phyloP scores from a whole-genome alignment of 2,797 vertebrate genomes.

The Uromys caudimaculatus region DNA sequence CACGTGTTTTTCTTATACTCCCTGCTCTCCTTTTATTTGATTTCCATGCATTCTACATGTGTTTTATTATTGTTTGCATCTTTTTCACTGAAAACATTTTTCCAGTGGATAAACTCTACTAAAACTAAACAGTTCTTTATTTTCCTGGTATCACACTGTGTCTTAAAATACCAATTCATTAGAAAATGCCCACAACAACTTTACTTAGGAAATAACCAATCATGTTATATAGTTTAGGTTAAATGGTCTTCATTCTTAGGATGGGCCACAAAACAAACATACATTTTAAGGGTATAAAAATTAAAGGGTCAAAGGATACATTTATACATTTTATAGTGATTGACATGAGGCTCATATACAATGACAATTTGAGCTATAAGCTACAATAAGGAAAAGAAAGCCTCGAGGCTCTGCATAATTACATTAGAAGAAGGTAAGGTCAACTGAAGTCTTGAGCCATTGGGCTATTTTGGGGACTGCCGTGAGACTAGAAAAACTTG shows the following conservation, averaged over 20 bases:
- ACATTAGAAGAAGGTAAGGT: neutral
- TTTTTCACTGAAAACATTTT: constrained; percentile 22
- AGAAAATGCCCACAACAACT: neutral
- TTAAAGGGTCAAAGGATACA: neutral
- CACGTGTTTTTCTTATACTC: neutral
- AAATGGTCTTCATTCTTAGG: neutral
- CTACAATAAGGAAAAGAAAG: neutral
- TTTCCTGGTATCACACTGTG: neutral
- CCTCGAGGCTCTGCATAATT: neutral
- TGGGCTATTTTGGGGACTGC: neutral
- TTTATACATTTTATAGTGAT: neutral
- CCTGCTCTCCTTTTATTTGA: neutral
- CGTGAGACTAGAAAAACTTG: neutral
- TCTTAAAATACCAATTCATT: neutral
- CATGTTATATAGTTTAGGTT: neutral
- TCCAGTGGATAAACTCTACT: neutral
- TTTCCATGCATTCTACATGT: neutral
- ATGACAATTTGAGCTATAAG: neutral
- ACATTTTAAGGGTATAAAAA: neutral
- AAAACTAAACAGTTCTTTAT: neutral
- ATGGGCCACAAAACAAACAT: neutral
- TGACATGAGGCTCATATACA: neutral
- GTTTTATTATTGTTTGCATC: neutral
- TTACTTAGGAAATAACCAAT: neutral
- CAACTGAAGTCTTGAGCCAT: neutral